A percentile compares a stretch with the other conserved stretches of the same genome.
Conservation (phyloP, 2,888 invertebrate genomes). For the Hirtodrosophila histrioides region DNA sequence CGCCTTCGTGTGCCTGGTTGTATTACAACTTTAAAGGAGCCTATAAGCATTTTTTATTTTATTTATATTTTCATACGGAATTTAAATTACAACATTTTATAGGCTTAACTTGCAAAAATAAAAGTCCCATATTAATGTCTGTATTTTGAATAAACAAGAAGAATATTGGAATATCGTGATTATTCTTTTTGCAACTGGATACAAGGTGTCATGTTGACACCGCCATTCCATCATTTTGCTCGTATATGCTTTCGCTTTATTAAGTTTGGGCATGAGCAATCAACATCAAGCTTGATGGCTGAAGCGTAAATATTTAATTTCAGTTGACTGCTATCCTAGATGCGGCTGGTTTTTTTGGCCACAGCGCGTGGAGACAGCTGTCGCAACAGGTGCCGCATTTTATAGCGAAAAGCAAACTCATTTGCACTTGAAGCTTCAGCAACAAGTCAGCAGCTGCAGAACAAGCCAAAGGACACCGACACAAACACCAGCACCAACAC, state of each 20-base stretch:
- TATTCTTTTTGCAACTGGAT: background rate
- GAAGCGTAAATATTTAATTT: constrained; percentile 68
- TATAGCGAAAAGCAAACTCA: constrained; percentile 65
- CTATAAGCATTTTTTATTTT: too few species aligned
- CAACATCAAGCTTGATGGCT: constrained; percentile 50
- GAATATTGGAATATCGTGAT: background rate
- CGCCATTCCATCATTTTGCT: background rate
- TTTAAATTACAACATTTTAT: too few species aligned
- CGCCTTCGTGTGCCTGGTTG: too few species aligned
- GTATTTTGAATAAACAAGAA: too few species aligned
- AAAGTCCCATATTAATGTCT: too few species aligned
- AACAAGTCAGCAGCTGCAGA: constrained; percentile 43
- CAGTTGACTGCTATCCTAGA: constrained; percentile 55
- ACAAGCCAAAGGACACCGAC: constrained; percentile 14
- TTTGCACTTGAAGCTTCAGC: constrained; percentile 66
- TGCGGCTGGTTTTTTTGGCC: constrained; percentile 20
- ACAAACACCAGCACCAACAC: too few species aligned
- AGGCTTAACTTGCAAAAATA: too few species aligned
- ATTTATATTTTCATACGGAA: too few species aligned
- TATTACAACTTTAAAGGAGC: too few species aligned
- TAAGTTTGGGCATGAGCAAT: constrained; percentile 50
- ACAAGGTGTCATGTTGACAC: constrained; percentile 36
- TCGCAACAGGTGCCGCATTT: constrained; percentile 67
- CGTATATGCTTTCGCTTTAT: constrained; percentile 13
- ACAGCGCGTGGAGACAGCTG: background rate